phyloP scores from a whole-genome alignment of 2,113 vertebrate genomes.

The Ifrita kowaldi region DNA sequence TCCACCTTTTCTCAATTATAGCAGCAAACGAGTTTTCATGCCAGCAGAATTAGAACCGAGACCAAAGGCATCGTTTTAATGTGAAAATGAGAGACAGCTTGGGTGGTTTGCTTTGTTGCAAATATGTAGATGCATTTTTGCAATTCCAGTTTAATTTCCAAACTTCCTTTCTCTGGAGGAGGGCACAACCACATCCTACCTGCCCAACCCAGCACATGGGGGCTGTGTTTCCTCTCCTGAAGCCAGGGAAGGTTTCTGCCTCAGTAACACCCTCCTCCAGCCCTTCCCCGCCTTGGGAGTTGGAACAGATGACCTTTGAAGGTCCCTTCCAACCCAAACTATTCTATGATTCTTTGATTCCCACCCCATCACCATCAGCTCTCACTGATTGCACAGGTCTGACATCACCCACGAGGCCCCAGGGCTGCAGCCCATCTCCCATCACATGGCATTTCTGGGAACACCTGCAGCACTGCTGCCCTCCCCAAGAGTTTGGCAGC shows the following conservation, averaged over 20 bases:
- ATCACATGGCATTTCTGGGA: accelerated
- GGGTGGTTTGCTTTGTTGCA: background rate
- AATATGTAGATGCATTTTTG: background rate
- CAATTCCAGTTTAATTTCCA: background rate
- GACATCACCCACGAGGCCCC: background rate
- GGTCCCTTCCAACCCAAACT: background rate
- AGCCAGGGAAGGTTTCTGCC: background rate
- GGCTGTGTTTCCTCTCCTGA: background rate
- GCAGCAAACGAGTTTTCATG: background rate
- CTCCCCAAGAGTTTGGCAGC: background rate
- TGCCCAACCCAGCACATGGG: accelerated
- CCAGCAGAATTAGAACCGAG: background rate
- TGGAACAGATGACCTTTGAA: background rate
- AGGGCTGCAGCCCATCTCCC: background rate
- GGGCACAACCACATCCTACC: background rate
- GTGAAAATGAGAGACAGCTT: background rate
- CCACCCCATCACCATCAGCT: background rate
- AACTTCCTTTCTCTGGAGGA: background rate
- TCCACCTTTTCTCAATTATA: background rate
- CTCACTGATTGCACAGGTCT: background rate
- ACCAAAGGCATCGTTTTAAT: background rate
- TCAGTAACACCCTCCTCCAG: background rate
- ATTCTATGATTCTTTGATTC: background rate
- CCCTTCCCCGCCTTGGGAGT: background rate
- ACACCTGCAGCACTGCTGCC: background rate